Conservation (phyloP, 2,113 vertebrate genomes). For the Glareola pratincola region DNA sequence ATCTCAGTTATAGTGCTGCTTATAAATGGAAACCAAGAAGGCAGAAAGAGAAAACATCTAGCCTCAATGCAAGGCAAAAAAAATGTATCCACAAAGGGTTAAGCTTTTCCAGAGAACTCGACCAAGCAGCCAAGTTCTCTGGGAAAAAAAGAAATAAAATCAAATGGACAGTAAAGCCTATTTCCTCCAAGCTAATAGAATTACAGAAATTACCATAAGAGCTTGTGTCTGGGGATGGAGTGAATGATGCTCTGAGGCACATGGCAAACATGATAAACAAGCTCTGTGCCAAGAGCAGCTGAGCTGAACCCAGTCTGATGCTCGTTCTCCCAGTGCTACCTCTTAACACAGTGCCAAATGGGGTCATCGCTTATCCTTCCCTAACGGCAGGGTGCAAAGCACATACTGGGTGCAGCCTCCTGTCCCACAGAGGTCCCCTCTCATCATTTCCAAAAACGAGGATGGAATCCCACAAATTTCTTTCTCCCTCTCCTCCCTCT, state of each 20-base stretch:
- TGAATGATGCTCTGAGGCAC: constrained; percentile 3
- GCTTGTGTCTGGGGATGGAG: constrained; percentile 17
- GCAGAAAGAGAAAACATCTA: neutral
- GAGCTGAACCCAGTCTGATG: neutral
- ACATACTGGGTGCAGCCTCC: neutral
- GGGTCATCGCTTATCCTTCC: neutral
- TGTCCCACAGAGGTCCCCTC: neutral
- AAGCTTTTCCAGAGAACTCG: neutral
- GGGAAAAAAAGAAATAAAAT: neutral
- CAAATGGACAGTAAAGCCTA: constrained; percentile 44
- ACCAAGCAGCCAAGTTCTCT: neutral
- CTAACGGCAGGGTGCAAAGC: neutral
- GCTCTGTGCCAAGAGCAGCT: neutral
- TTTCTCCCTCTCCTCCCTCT: neutral
- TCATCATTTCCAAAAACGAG: neutral
- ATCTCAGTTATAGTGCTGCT: neutral
- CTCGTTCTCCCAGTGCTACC: neutral
- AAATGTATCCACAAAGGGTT: neutral
- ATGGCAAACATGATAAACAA: constrained; percentile 32
- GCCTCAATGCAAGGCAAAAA: neutral
- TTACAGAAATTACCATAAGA: constrained; percentile 62
- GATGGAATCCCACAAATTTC: neutral
- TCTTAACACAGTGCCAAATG: neutral
- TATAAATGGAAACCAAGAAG: neutral
- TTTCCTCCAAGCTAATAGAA: constrained; percentile 53